Evolutionary conservation across 2,888 invertebrate genomes (phyloP), one percentile per base, ranked within the genome.

Genomic region (Lochmaea crataegi): DNA sequence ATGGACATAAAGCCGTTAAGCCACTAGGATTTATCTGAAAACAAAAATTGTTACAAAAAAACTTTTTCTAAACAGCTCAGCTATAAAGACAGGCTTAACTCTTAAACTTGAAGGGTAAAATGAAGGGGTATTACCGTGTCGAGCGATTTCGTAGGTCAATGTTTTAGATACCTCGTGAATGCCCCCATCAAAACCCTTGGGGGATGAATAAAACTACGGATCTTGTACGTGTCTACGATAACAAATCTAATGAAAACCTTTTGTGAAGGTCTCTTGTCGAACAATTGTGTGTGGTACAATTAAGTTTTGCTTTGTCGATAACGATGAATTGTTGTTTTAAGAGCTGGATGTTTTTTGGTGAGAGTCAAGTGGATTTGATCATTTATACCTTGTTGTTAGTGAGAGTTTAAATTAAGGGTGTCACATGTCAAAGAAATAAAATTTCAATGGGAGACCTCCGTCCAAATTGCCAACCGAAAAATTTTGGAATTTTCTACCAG

Each of bases 231-330:
- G 51, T 65, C 53, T n/a, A 22, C 65, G 53, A 65, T 32, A 65
- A 32, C 65, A 65, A 65, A 65, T 65, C 65, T 65, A 51, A 51
- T 65, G 14, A n/a, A 65, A 51, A 48, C 45, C 12, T 64, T 64
- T 64, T 18, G 42, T 42, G 2, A 42, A 9, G 11, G 10, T 22
- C 57, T 57, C 26, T 57, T 57, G 57, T 57, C 11, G 57, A 57
- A 57, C 9, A 38, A 38, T 38, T 38, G 32, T 38, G 32, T 38
- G 5, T 38, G 45, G 14, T 45, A 45, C 3, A 45, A 45, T 11
- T 14, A 45, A 45, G 14, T 45, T 11, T 45, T 16, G n/a, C 9
- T n/a, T 16, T 12, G 26, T 26, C 22, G n/a, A 7, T 53, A 26
- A 53, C 51, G 48, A 16, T 32, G 51, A 32, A 26, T 65, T 53